These are phyloP conservation scores for Hypothenemus hampei DNA, from an alignment of 1,140 invertebrate species.

Conservation along the genomic window DNA sequence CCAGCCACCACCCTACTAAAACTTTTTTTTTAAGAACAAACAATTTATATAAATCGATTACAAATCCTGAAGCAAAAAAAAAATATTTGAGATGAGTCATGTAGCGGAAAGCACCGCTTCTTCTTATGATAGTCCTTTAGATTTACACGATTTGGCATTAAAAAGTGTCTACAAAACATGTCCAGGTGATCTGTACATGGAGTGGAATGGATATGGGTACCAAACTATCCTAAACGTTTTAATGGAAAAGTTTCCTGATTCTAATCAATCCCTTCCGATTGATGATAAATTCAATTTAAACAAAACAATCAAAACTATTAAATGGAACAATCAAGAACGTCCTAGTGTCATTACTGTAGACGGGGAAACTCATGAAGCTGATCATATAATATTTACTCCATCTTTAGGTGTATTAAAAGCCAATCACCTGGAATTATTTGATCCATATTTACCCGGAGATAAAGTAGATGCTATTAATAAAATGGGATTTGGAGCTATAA, in stretches of 20 bases:
- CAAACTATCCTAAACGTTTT: conserved; percentile 37
- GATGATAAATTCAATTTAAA: conserved; percentile 33
- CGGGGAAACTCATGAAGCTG: conserved; percentile 52
- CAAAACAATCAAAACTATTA: conserved; percentile 33
- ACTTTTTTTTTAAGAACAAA: no score
- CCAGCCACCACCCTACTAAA: no score
- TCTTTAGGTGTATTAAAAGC: conserved; percentile 68
- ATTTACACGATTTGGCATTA: conserved; percentile 16
- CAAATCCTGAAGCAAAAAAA: no score
- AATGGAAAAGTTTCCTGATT: conserved; percentile 36
- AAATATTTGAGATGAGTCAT: no score
- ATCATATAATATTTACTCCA: conserved; percentile 64
- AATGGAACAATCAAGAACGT: conserved; percentile 39
- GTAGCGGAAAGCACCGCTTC: no score
- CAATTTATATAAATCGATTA: no score
- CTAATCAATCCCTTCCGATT: conserved; percentile 25
- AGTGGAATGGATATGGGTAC: conserved; percentile 39
- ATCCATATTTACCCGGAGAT: conserved; percentile 53
- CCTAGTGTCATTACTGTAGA: conserved; percentile 44
- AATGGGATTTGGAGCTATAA: conserved; percentile 64
- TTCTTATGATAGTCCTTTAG: conserved; percentile 8
- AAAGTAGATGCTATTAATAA: conserved; percentile 60
- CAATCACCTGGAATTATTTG: conserved; percentile 54
- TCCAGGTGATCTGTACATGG: conserved; percentile 29
- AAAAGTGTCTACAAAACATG: conserved; percentile 21